phyloP scores from a whole-genome alignment of 1,140 invertebrate species.

The Ridgeia piscesae region DNA sequence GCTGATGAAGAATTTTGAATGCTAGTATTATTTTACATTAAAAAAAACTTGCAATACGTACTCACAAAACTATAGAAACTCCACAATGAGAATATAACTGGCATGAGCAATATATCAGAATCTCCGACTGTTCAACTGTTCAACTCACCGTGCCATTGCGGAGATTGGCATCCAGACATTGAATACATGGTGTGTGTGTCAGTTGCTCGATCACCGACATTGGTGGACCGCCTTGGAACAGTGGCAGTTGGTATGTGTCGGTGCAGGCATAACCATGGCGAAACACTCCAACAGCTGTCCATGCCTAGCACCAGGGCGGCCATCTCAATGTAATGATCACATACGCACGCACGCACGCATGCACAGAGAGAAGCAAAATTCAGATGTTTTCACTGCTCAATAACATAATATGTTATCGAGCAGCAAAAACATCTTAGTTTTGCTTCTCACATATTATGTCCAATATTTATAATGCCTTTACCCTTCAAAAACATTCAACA shows the following conservation, averaged over 20 bases:
- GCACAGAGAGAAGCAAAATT: too few relatives aligned
- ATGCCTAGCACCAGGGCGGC: conserved; percentile 7
- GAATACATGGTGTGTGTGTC: conserved; percentile 43
- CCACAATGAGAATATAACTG: not conserved
- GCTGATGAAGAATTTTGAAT: not conserved
- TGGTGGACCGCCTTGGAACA: conserved; percentile 44
- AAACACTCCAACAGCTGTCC: conserved; percentile 24
- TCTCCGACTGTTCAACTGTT: not conserved
- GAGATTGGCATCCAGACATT: conserved; percentile 46
- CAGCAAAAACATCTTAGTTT: too few relatives aligned
- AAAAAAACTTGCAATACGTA: not conserved
- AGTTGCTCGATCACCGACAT: conserved; percentile 46
- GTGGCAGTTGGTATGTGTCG: conserved; percentile 45
- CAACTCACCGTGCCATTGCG: conserved; percentile 38
- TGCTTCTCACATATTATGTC: too few relatives aligned
- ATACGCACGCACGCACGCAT: not conserved
- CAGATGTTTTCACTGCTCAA: not conserved
- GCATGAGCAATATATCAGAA: not conserved
- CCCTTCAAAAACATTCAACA: not conserved
- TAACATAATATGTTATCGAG: not conserved
- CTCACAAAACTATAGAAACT: not conserved
- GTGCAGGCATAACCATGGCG: conserved; percentile 38
- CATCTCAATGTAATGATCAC: not conserved
- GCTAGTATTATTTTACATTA: not conserved
- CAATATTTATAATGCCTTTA: too few relatives aligned